phyloP scores from a whole-genome alignment of 2,888 invertebrate species.

The Carterocephalus palaemon region DNA sequence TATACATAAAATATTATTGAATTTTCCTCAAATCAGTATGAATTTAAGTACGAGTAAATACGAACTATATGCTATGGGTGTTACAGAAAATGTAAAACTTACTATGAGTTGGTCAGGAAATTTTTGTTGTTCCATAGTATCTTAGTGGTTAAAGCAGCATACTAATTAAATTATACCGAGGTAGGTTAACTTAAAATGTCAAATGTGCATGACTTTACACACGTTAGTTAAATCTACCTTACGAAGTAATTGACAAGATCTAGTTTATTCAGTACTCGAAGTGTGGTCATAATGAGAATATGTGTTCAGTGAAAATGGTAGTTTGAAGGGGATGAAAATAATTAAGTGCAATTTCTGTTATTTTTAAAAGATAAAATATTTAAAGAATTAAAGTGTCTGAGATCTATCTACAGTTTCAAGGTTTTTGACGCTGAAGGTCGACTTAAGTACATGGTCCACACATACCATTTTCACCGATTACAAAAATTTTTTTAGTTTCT shows the following conservation, averaged over 20 bases:
- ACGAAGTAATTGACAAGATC: constrained; percentile 61
- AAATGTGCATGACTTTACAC: constrained; percentile 19
- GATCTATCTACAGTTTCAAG: background rate
- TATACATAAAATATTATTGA: too few species aligned
- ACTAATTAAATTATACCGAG: too few species aligned
- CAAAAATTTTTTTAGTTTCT: background rate
- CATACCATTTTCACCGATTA: constrained; percentile 5
- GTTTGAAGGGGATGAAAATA: background rate
- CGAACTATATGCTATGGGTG: too few species aligned
- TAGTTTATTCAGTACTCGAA: constrained; percentile 21
- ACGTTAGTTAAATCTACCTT: constrained; percentile 7
- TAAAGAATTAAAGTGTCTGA: background rate
- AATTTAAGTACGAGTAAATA: too few species aligned
- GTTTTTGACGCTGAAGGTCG: background rate
- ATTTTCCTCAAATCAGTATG: too few species aligned
- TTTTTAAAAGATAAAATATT: background rate
- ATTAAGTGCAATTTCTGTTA: background rate
- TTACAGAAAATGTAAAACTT: too few species aligned
- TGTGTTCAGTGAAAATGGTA: background rate
- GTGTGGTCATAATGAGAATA: constrained; percentile 2
- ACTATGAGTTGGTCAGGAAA: too few species aligned
- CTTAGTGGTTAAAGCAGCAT: too few species aligned
- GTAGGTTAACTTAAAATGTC: too few species aligned
- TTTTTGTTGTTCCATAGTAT: too few species aligned
- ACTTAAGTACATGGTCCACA: constrained; percentile 14